Conservation (phyloP, 2,113 vertebrate genomes). For the Ciconia maguari region DNA sequence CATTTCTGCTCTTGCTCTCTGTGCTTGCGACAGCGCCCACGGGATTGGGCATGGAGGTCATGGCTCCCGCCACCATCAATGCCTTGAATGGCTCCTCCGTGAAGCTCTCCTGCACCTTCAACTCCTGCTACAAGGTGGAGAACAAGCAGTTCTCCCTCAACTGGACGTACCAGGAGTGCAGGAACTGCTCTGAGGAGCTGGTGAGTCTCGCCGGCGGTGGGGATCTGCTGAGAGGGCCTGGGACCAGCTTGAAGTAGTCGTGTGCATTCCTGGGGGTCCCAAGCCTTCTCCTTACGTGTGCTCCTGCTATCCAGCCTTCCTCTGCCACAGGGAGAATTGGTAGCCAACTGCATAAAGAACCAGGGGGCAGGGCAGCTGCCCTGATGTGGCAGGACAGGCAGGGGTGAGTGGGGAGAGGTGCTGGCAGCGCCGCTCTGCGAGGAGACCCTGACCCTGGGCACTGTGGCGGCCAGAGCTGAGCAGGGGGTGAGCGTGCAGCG, state of each 20-base stretch:
- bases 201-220: slow-evolving; percentile 64
- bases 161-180: slow-evolving; percentile 90
- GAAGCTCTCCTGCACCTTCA: slow-evolving; percentile 90
- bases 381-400: background rate
- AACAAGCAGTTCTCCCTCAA: slow-evolving; percentile 89
- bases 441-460: background rate
- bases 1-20: background rate
- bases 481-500: background rate
- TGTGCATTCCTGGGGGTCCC: rapidly evolving
- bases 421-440: background rate
- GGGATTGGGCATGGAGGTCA: slow-evolving; percentile 85
- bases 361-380: background rate
- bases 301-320: background rate
- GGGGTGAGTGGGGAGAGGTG: rapidly evolving
- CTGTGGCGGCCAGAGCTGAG: background rate
- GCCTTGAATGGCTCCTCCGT: slow-evolving; percentile 87
- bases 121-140: slow-evolving; percentile 94
- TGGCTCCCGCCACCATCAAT: slow-evolving; percentile 71
- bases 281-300: rapidly evolving
- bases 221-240: background rate
- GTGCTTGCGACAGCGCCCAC: slow-evolving; percentile 61
- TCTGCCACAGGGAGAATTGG: background rate
- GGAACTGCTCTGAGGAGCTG: slow-evolving; percentile 87
- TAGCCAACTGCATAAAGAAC: rapidly evolving
- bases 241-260: rapidly evolving